Percentiles rank a stretch among this genome's conserved stretches.
Evolutionary conservation across 2,113 vertebrate genomes (phyloP).

Genomic region (Hyperoodon ampullatus): DNA sequence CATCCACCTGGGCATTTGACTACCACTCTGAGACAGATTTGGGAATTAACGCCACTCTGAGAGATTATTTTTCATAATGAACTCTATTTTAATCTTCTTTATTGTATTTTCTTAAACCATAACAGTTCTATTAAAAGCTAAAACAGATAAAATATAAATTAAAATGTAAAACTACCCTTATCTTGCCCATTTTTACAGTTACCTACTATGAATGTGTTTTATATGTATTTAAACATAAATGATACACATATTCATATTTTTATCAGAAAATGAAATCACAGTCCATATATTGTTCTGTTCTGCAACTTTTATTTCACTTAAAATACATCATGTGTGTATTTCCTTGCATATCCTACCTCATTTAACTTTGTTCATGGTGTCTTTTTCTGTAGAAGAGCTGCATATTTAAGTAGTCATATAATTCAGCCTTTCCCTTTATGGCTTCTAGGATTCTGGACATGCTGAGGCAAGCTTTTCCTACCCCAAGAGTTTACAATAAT

Average conservation of each 20-base stretch:
- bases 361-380: conserved; percentile 18
- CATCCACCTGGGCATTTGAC: background rate
- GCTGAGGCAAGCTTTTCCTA: background rate
- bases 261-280: background rate
- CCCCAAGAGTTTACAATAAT: background rate
- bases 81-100: conserved; percentile 32
- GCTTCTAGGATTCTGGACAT: conserved; percentile 22
- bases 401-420: background rate
- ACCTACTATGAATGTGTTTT: background rate
- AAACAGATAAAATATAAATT: conserved; percentile 21
- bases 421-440: background rate
- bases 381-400: conserved; percentile 7
- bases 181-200: background rate
- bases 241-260: background rate
- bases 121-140: conserved; percentile 21
- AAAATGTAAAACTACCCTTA: background rate
- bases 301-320: conserved; percentile 19
- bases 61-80: conserved; percentile 49
- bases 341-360: background rate
- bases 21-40: background rate
- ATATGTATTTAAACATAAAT: background rate
- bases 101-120: conserved; percentile 1
- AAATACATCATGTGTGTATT: background rate
- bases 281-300: conserved; percentile 6
- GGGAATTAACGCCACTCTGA: background rate